These are phyloP conservation scores for Metellina segmentata DNA, from an alignment of 2,888 invertebrate genomes.

Conservation along the genomic window DNA sequence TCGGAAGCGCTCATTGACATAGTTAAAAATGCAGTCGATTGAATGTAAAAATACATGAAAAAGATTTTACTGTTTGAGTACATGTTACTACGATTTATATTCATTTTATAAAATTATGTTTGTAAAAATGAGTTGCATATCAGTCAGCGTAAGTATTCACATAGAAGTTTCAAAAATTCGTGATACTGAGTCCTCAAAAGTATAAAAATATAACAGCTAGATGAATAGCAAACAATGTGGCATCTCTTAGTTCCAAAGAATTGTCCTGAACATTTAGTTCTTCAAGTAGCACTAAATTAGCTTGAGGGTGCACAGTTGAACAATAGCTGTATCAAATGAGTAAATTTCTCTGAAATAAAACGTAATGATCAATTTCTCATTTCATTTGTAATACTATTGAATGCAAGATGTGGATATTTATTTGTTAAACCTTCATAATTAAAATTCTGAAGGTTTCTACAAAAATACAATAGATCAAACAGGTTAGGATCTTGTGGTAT, in stretches of 20 bases:
- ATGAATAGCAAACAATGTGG: neutral
- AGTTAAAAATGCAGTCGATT: neutral
- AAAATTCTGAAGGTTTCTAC: no score
- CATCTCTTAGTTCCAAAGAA: neutral
- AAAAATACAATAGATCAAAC: no score
- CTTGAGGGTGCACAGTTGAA: constrained; percentile 66
- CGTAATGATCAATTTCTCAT: neutral
- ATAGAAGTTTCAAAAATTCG: neutral
- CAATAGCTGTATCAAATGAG: constrained; percentile 63
- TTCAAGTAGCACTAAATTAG: constrained; percentile 4
- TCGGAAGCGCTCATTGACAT: neutral
- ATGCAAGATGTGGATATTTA: no score
- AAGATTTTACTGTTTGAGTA: neutral
- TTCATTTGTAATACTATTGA: no score
- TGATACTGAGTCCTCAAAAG: neutral
- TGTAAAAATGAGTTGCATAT: neutral
- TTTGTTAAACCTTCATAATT: no score
- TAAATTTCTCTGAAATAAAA: constrained; percentile 69
- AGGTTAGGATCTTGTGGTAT: no score
- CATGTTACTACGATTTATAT: neutral
- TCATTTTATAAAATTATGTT: neutral
- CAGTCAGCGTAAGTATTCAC: neutral
- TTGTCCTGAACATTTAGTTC: neutral
- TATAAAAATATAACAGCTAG: neutral
- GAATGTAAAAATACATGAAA: neutral